A percentile compares a stretch with the other conserved stretches of the same genome.
Conservation (phyloP, 37 sponge, comb jelly and placozoan species). For the Chondrilla cf. caribensis region DNA sequence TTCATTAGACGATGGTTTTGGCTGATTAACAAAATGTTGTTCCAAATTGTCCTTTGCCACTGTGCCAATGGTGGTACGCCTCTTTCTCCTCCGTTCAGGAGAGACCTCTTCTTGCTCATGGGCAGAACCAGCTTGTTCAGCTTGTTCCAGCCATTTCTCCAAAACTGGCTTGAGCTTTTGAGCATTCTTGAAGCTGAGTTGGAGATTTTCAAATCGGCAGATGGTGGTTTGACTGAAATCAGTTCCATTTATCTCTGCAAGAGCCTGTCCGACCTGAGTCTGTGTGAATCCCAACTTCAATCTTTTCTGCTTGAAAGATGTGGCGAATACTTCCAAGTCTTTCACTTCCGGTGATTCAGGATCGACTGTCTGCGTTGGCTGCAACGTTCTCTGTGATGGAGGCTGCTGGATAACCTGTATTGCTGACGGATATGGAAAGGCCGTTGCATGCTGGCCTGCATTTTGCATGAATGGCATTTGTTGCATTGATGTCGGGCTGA, state of each 20-base stretch:
- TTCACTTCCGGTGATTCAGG: constrained; percentile 84
- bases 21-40: constrained; percentile 75
- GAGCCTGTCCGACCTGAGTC: constrained; percentile 92
- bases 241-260: constrained; percentile 91
- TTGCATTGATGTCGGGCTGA: constrained; percentile 14
- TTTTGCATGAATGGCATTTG: constrained; percentile 18
- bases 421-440: background rate
- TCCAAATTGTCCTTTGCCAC: constrained; percentile 85
- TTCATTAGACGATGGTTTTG: constrained; percentile 87
- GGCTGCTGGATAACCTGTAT: constrained; percentile 38
- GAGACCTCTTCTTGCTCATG: constrained; percentile 70
- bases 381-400: constrained; percentile 42
- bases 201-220: constrained; percentile 95
- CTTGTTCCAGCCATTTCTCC: constrained; percentile 94
- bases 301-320: constrained; percentile 78
- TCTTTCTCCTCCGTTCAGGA: constrained; percentile 83
- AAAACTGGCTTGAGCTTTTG: constrained; percentile 93
- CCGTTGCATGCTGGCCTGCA: background rate
- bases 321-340: constrained; percentile 86
- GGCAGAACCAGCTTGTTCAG: constrained; percentile 73
- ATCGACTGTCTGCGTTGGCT: constrained; percentile 50
- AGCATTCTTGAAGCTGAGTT: constrained; percentile 94
- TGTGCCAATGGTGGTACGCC: constrained; percentile 82
- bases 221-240: constrained; percentile 98
- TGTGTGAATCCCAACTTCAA: constrained; percentile 97